Percentiles rank a stretch among this genome's conserved stretches.
These are phyloP conservation scores for Balaeniceps rex DNA, from an alignment of 2,113 vertebrate species.

Conservation along the genomic window DNA sequence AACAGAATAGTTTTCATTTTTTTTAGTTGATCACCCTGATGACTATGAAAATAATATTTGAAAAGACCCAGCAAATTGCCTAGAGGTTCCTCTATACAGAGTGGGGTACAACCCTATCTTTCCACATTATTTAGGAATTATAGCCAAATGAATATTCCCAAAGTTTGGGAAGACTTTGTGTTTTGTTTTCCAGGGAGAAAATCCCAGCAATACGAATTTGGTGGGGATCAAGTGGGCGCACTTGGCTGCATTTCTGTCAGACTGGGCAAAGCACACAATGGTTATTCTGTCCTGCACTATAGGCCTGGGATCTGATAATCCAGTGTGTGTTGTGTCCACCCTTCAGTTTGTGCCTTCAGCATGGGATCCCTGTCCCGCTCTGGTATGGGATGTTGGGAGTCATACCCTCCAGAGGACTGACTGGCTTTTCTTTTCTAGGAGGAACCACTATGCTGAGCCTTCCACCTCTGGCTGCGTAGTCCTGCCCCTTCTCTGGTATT, in stretches of 20 bases:
- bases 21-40: background rate
- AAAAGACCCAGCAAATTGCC: background rate
- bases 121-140: background rate
- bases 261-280: background rate
- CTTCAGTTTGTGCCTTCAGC: background rate
- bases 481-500: background rate
- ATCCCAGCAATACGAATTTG: background rate
- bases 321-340: fast-evolving
- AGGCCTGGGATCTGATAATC: background rate
- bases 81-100: background rate
- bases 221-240: background rate
- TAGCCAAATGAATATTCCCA: background rate
- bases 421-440: background rate
- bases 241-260: background rate
- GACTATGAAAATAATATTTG: background rate
- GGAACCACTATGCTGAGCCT: background rate
- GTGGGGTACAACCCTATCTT: background rate
- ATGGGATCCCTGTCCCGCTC: background rate
- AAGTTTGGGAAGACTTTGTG: background rate
- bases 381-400: background rate
- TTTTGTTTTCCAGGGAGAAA: background rate
- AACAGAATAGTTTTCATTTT: background rate
- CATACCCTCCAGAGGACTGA: background rate
- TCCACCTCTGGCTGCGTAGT: background rate
- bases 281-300: background rate